These are phyloP conservation scores for Porites lobata DNA, from an alignment of 92 coral and sea anemone species.

Conservation along the genomic window DNA sequence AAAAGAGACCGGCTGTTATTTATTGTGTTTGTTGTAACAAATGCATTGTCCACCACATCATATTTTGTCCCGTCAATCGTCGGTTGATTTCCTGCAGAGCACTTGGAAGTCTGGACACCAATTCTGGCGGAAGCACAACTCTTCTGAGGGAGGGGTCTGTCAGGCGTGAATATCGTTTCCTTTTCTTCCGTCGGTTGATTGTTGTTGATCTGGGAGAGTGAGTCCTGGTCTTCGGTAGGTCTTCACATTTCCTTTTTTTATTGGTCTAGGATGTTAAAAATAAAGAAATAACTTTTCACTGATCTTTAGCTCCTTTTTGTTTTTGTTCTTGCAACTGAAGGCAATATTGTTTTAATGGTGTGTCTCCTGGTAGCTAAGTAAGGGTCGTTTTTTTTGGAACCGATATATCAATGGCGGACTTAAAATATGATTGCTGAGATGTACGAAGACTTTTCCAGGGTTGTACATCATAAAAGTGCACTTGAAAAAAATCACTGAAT, in stretches of 20 bases:
- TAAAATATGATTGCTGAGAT: no score
- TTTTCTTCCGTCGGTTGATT: constrained; percentile 37
- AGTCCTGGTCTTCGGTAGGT: neutral
- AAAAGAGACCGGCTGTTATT: neutral
- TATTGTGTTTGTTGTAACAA: constrained; percentile 3
- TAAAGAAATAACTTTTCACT: neutral
- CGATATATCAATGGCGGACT: no score
- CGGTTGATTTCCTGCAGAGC: constrained; percentile 64
- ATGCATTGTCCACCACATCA: constrained; percentile 35
- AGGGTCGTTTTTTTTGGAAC: no score
- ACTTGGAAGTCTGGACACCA: constrained; percentile 33
- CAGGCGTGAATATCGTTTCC: constrained; percentile 17
- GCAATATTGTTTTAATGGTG: no score
- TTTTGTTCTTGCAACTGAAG: no score
- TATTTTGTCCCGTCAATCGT: constrained; percentile 57
- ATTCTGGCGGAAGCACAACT: constrained; percentile 34
- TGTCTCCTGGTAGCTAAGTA: no score
- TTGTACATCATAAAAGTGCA: no score
- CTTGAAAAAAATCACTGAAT: no score
- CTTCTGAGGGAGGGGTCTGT: neutral
- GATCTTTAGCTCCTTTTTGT: neutral
- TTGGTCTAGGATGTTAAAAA: constrained; percentile 1
- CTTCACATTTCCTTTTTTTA: neutral
- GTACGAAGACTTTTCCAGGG: no score
- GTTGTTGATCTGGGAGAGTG: constrained; percentile 25